phyloP scores from a whole-genome alignment of 1,140 invertebrate genomes.

The Orchesella cincta region DNA sequence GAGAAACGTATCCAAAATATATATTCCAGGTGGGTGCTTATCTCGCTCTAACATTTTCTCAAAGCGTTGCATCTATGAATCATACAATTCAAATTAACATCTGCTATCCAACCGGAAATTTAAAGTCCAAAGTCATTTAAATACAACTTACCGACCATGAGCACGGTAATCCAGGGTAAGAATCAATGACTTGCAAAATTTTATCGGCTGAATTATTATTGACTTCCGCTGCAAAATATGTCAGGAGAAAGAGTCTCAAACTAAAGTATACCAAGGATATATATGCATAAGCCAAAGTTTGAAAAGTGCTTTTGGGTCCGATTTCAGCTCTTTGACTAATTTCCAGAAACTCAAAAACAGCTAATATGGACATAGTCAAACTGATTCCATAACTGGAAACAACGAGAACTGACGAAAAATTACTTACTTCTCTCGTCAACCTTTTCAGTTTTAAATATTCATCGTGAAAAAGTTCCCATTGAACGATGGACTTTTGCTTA shows the following conservation, averaged over 20 bases:
- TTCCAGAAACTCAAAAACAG: not conserved
- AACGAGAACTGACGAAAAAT: not conserved
- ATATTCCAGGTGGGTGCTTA: not conserved
- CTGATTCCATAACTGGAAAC: not conserved
- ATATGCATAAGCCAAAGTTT: not conserved
- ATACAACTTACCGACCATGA: not conserved
- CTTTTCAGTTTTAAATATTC: not conserved
- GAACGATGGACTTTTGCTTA: not conserved
- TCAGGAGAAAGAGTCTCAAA: not conserved
- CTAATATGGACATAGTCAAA: not conserved
- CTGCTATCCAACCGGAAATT: not conserved
- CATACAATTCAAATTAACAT: not conserved
- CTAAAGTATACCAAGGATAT: not conserved
- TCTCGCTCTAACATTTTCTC: not conserved
- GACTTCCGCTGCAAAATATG: not conserved
- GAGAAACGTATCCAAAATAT: not conserved
- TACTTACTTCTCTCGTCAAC: not conserved
- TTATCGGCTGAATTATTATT: not conserved
- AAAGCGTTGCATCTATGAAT: not conserved
- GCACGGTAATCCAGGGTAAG: not conserved
- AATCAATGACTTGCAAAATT: not conserved
- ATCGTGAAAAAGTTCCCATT: not conserved
- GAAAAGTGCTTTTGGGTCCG: not conserved
- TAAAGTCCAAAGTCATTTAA: not conserved
- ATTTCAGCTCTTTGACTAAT: not conserved